Evolutionary conservation across 92 coral and sea anemone genomes (phyloP).

Genomic region (Palythoa grandis): DNA sequence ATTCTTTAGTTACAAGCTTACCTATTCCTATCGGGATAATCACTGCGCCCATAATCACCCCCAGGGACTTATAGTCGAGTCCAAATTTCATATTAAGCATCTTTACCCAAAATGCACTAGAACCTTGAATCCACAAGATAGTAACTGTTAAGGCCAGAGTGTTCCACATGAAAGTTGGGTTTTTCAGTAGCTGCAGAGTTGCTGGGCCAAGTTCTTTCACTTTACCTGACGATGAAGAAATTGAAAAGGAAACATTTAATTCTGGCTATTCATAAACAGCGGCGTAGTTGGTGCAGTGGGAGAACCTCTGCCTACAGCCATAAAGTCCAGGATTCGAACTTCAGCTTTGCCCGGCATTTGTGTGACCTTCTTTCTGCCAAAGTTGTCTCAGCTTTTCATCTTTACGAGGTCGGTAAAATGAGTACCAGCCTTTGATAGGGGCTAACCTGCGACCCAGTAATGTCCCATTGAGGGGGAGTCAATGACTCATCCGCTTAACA

Average conservation of each 20-base stretch:
- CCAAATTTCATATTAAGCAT: constrained; percentile 40
- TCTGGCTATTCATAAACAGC: too few species aligned
- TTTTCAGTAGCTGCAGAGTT: constrained; percentile 39
- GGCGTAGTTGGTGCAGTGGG: too few species aligned
- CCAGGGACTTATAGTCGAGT: constrained; percentile 15
- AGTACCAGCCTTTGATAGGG: too few species aligned
- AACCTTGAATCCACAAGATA: constrained; percentile 29
- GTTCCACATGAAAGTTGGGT: constrained; percentile 52
- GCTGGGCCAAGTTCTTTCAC: constrained; percentile 40
- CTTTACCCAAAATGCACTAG: constrained; percentile 29
- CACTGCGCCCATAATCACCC: constrained; percentile 12
- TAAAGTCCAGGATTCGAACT: too few species aligned
- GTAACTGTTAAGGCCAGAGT: constrained; percentile 41
- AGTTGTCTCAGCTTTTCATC: too few species aligned
- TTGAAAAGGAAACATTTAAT: not conserved
- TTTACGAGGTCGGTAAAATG: too few species aligned
- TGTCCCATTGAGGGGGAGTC: too few species aligned
- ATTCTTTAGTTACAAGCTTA: not conserved
- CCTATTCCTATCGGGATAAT: constrained; percentile 11
- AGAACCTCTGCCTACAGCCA: too few species aligned
- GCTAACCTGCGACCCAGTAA: too few species aligned
- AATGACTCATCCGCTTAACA: too few species aligned
- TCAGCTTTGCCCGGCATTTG: too few species aligned
- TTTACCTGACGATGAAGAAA: constrained; percentile 16
- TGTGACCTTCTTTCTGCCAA: too few species aligned